Percentiles rank a stretch among this genome's conserved stretches.
phyloP scores from a whole-genome alignment of 2,797 vertebrate species.

The Clarias platycephalus region DNA sequence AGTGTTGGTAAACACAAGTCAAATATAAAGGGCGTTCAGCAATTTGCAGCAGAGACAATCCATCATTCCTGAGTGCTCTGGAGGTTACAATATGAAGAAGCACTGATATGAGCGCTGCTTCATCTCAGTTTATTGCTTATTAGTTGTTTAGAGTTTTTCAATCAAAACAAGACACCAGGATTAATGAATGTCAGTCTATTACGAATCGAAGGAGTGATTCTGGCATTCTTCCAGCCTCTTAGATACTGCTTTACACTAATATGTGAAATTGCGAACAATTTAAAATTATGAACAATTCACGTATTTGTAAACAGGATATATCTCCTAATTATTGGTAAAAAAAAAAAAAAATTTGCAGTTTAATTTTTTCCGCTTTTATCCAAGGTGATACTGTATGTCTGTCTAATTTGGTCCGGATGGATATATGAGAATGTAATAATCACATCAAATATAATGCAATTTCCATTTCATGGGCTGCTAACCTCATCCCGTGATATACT shows the following conservation, averaged over 20 bases:
- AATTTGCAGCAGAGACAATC: background rate
- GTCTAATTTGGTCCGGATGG: slow-evolving; percentile 66
- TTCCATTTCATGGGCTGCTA: slow-evolving; percentile 48
- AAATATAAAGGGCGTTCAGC: slow-evolving; percentile 12
- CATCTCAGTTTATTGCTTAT: slow-evolving; percentile 17
- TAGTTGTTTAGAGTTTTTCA: slow-evolving; percentile 10
- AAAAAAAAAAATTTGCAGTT: slow-evolving; percentile 22
- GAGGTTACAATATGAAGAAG: slow-evolving; percentile 18
- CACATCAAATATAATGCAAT: slow-evolving; percentile 45
- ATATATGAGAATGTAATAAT: slow-evolving; percentile 56
- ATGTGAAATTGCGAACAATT: slow-evolving; percentile 15
- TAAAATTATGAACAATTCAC: slow-evolving; percentile 57
- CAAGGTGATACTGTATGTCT: slow-evolving; percentile 63
- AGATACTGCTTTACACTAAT: background rate
- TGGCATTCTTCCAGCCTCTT: slow-evolving; percentile 13
- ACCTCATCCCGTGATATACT: slow-evolving; percentile 32
- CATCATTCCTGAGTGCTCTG: background rate
- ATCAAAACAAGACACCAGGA: slow-evolving; percentile 24
- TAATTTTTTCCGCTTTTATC: background rate
- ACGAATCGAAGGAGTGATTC: background rate
- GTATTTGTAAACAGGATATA: slow-evolving; percentile 38
- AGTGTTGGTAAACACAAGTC: slow-evolving; percentile 14
- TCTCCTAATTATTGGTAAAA: slow-evolving; percentile 39
- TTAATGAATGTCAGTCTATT: slow-evolving; percentile 31
- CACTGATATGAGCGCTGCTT: slow-evolving; percentile 12